Base-by-base conservation (phyloP, 2,113 vertebrate species). In the Thinocorus orbignyianus region DNA sequence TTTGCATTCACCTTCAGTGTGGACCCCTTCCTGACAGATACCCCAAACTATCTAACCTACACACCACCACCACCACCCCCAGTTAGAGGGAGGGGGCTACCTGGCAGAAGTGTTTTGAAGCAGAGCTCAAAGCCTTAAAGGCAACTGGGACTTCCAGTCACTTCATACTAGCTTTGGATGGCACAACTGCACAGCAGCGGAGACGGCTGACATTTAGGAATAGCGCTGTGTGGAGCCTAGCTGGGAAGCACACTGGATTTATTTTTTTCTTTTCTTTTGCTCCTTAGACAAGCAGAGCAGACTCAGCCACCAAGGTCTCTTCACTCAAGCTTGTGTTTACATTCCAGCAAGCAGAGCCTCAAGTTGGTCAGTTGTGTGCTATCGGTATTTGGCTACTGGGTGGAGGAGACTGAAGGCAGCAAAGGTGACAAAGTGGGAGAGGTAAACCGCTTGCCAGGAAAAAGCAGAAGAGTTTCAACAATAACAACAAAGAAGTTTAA, bases 381-480 rank as follows among this genome's bases (percentile, higher is more conserved):
- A 92, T 46, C 55, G 46, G 61, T 93, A 83, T 93, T 88, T 93
- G 90, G 80, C 83, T 95, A 94, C 65, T 54, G 88, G 76, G 82
- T 86, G 82, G 90, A 92, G 81, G 79, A 81, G 88, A 81, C 77
- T 81, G 72, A 39, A 92, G 7, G 77, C 51, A 60, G 69, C 30
- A 48, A n/a, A n/a, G 55, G 26, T 65, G 33, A 81, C 30, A 11
- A 81, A 86, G 55, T 37, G 16, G 55, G 48, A 92, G 72, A 73
- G 31, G 71, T 64, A 41, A 72, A 84, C 6, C 62, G 60, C 55
- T 95, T 78, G 46, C 42, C 78, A 81, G 51, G n/a, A 80, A 80
- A 89, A 64, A 66, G 18, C 24, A 3, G 3, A 55, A 31, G 77
- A 81, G 52, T 84, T 87, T 90, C n/a, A 94, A 64, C 25, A 54